Evolutionary conservation across 2,888 invertebrate species (phyloP), one percentile per base, ranked within the genome.

Genomic region (Aleiodes alternator): DNA sequence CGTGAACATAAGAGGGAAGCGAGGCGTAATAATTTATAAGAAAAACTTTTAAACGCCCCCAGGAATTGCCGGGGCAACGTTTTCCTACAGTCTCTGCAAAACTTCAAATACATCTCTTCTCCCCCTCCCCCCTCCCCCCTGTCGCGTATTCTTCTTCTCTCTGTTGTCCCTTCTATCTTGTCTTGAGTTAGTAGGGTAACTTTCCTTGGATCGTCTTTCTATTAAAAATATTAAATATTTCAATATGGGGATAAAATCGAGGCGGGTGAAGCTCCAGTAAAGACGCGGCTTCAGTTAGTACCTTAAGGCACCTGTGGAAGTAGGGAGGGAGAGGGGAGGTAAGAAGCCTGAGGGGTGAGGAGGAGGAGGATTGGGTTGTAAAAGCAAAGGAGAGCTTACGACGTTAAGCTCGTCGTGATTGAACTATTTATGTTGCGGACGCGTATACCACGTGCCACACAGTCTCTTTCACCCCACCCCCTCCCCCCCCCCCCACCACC

Each of bases 221-320:
- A 84, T 84, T 83, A 84, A 83, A 85, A 84, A 83, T 82, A 83
- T 84, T 82, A 81, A 84, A 85, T 82, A 85, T 85, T 84, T 83
- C 82, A 82, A 82, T 83, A 83, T 79, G 75, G 80, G 78, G 79
- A 82, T 81, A 76, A 61, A 34, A 74, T 59, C 34, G 72, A 74
- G 66, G 70, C 72, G 75, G 75, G 70, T 57, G 75, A 78, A 78
- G 76, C 76, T 79, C 55, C 31, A 38, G 43, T 64, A 64, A 64
- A 64, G 64, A 43, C 64, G 64, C 43, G 8, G 59, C 34, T 43
- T 64, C 64, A 64, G 43, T 64, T 48, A 48, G 64, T 43, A 64
- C 34, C 61, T 55, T n/a, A n/a, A n/a, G n/a, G 38, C 38, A 61
- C 48, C 48, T 23, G 16, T 51, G 7, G 43, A 34, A 43, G 50